Evolutionary conservation across 2,888 invertebrate genomes (phyloP), one percentile per base, ranked within the genome.

Genomic region (Mystacides longicornis): DNA sequence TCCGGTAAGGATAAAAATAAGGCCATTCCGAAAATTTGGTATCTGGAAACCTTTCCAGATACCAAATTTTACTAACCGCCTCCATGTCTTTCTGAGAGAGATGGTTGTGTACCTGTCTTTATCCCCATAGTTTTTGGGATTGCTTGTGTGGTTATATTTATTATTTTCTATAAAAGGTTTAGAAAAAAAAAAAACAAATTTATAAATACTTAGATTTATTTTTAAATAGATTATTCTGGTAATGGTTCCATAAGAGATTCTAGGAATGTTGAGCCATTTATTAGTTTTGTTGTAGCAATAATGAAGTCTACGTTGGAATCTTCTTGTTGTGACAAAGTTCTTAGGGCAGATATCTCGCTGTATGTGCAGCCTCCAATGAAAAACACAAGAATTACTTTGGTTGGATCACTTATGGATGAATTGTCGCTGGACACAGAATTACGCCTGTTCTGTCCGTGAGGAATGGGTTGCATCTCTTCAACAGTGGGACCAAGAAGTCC

Each of bases 311-410:
- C 91, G 65, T 88, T 87, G 4, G 86, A 82, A 58, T 89, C 88
- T 66, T 88, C 88, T 67, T 86, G 85, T 62, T 86, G 86, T 11
- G 87, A 84, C 19, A 89, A 74, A 64, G 83, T 86, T 57, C 89
- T 76, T 9, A 89, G 67, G 0, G 88, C 87, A 0, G 89, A 87
- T 65, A 89, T 86, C 73, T 99, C 99, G 1, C 96, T 93, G 73
- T 87, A 93, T 0, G 98, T 99, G 68, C 96, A 93, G 0, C 99
- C 99, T 3, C 99, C 99, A 16, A 99, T 85, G 68, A 97, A 96
- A 71, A 96, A 93, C 1, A 99, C 93, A 1, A 98, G 75, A 7
- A 95, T 85, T 2, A 93, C 86, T 62, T 80, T 78, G 0, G 85
- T 81, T 37, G 79, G 78, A 63, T 87, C 82, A 45, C 72, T 66